Evolutionary conservation across 2,888 invertebrate species (phyloP).

Genomic region (Chalcosyrphus nemorum): DNA sequence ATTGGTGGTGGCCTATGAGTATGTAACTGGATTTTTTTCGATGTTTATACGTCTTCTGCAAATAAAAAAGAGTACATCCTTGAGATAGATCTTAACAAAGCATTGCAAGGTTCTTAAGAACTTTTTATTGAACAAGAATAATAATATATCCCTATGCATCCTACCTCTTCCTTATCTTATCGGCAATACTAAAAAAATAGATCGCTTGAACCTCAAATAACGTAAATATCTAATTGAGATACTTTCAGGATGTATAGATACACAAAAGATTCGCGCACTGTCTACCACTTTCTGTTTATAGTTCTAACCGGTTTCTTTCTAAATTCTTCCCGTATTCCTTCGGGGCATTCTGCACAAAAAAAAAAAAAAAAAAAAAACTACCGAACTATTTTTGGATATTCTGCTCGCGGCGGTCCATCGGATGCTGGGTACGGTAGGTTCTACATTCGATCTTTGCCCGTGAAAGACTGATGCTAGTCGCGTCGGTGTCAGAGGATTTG

Average conservation of each 20-base stretch:
- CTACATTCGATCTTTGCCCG: constrained; percentile 4
- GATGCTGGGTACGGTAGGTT: not conserved
- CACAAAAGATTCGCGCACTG: not conserved
- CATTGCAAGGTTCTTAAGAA: too few relatives aligned
- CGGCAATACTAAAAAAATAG: not conserved
- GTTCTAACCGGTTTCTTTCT: not conserved
- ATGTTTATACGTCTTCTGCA: constrained; percentile 2
- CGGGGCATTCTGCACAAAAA: not conserved
- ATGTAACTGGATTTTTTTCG: not conserved
- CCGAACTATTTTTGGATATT: not conserved
- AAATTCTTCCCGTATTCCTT: not conserved
- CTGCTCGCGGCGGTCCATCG: not conserved
- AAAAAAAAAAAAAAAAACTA: too few relatives aligned
- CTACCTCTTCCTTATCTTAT: not conserved
- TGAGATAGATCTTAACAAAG: too few relatives aligned
- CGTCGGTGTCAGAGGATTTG: too few relatives aligned
- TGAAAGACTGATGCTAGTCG: constrained; percentile 25
- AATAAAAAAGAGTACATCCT: not conserved
- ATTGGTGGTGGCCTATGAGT: not conserved
- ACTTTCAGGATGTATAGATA: not conserved
- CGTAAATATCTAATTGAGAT: not conserved
- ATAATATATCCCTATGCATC: not conserved
- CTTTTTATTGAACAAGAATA: too few relatives aligned
- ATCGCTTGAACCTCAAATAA: not conserved
- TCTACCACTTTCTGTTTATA: not conserved